Base-by-base conservation (phyloP, 2,888 invertebrate genomes). In the Leptura quadrifasciata region DNA sequence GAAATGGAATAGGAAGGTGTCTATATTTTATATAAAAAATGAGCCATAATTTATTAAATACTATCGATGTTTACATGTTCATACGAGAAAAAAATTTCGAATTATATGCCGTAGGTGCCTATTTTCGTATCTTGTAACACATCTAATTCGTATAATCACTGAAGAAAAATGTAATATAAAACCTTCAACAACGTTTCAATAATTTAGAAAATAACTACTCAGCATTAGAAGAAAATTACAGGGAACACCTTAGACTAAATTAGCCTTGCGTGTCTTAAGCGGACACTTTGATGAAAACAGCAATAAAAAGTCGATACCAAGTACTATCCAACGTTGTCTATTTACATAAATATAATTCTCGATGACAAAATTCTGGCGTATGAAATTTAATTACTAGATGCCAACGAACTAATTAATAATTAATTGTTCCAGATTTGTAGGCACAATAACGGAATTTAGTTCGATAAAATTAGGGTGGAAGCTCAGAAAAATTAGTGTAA, bases 221-320 rank as follows among this genome's bases (percentile, higher is more conserved):
- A 80, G 77, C 71, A 69, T 74, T 76, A 76, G 70, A 54, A 72
- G 80, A 77, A 83, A 83, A 83, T 83, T 83, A 83, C 65, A 83
- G 81, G 74, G 81, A 79, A 81, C 80, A 80, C 80, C 75, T 77
- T 20, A 68, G 69, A 76, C 65, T 76, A 79, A 83, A 83, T 81
- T 81, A 80, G 82, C 73, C 68, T 82, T 78, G 82, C 82, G 82
- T 82, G 83, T 78, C 79, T 76, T 72, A 68, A 77, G 72, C 70
- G 35, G 76, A 63, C 70, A 71, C 67, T 73, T 68, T 75, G 74
- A 79, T 74, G 76, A 76, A 77, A 74, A 76, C 76, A 57, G 47
- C 74, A 77, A 79, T 77, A 75, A 76, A 79, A 79, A 76, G 63
- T 78, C 79, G 76, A 79, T n/a, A 47, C n/a, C 76, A 79, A 72